A percentile compares a stretch with the other conserved stretches of the same genome.
phyloP scores from a whole-genome alignment of 2,888 invertebrate species.

The Ennomos erosarius region DNA sequence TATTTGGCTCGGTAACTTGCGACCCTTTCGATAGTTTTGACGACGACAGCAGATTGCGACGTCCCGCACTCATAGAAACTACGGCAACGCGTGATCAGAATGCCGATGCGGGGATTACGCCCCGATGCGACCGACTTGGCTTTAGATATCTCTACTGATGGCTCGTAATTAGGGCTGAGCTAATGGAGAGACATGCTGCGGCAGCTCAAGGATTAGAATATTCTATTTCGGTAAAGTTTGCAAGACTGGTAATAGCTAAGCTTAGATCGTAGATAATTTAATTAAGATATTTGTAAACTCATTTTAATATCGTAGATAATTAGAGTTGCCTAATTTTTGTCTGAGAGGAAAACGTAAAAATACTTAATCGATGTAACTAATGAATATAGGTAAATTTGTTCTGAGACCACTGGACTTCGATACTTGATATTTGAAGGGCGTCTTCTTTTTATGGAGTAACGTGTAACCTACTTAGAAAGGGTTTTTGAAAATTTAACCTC shows the following conservation, averaged over 20 bases:
- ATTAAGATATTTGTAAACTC: too few relatives aligned
- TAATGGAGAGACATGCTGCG: slow-evolving; percentile 69
- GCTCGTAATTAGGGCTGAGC: slow-evolving; percentile 68
- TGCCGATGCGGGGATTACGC: slow-evolving; percentile 70
- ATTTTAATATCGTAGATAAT: too few relatives aligned
- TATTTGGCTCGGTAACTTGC: slow-evolving; percentile 41
- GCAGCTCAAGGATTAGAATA: slow-evolving; percentile 47
- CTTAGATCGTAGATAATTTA: too few relatives aligned
- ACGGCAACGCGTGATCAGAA: slow-evolving; percentile 72
- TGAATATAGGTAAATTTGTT: too few relatives aligned
- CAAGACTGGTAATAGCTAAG: not conserved
- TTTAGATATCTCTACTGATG: slow-evolving; percentile 65
- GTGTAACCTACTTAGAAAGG: too few relatives aligned
- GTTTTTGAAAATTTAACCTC: too few relatives aligned
- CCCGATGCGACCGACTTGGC: slow-evolving; percentile 64
- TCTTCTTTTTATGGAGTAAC: too few relatives aligned
- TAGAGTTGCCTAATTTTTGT: too few relatives aligned
- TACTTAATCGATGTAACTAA: too few relatives aligned
- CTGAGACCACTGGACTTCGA: too few relatives aligned
- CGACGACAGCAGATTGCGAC: slow-evolving; percentile 61
- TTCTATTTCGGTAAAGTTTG: slow-evolving; percentile 46
- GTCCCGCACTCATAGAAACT: slow-evolving; percentile 70
- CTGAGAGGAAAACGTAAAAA: too few relatives aligned
- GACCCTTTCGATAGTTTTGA: slow-evolving; percentile 63
- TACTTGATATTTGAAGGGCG: too few relatives aligned